Conservation (phyloP, 2,888 invertebrate species). For the Oasisia sp. region DNA sequence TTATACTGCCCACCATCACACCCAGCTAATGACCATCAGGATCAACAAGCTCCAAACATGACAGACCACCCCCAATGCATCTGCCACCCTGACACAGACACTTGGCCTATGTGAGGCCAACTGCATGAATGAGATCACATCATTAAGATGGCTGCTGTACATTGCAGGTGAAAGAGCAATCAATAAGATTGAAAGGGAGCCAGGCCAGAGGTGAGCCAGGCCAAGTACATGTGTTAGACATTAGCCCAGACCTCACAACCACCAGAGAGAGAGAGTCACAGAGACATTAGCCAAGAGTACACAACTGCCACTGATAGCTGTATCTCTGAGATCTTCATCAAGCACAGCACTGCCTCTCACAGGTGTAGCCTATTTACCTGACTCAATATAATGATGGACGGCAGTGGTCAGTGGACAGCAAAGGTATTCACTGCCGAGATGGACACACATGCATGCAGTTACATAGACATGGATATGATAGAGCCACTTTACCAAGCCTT, state of each 20-base stretch:
- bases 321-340: neutral
- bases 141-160: neutral
- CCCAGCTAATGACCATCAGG: neutral
- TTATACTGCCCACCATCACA: neutral
- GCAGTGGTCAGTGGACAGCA: no score
- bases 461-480: neutral
- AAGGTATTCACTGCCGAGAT: no score
- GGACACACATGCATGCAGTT: no score
- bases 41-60: neutral
- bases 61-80: neutral
- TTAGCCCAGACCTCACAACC: neutral
- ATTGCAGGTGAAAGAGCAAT: neutral
- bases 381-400: no score
- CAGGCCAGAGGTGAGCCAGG: neutral
- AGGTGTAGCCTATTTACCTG: neutral
- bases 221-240: conserved; percentile 8
- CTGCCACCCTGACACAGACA: neutral
- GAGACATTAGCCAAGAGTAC: neutral
- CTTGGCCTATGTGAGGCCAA: neutral
- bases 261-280: neutral
- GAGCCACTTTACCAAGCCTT: neutral
- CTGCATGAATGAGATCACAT: neutral
- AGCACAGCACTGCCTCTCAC: neutral
- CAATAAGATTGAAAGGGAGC: conserved; percentile 5
- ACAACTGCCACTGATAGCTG: neutral